These are phyloP conservation scores for Ophiodon elongatus DNA, from an alignment of 2,113 vertebrate genomes.

Conservation along the genomic window DNA sequence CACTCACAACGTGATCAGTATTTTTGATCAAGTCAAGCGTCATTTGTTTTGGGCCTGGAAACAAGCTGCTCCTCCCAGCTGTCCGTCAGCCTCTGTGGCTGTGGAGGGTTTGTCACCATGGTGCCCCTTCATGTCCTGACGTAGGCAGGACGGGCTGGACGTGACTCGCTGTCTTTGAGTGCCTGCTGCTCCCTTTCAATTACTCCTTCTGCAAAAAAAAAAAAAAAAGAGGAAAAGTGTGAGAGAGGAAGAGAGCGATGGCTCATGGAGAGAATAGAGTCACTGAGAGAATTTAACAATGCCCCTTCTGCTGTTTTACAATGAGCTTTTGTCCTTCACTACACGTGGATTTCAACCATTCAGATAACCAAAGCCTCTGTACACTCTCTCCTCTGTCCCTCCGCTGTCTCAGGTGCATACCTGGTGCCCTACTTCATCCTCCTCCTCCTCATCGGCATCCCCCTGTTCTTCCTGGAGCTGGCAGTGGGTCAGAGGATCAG, in stretches of 20 bases:
- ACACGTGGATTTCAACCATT: background rate
- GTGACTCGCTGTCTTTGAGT: conserved; percentile 56
- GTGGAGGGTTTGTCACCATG: conserved; percentile 74
- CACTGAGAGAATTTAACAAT: background rate
- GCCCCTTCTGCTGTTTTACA: conserved; percentile 6
- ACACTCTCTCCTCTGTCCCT: background rate
- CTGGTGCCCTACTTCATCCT: conserved; percentile 95
- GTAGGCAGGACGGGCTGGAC: conserved; percentile 54
- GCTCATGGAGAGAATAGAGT: conserved; percentile 22
- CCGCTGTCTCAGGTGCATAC: conserved; percentile 89
- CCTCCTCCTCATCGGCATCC: conserved; percentile 95
- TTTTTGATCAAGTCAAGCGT: conserved; percentile 44
- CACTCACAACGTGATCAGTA: conserved; percentile 17
- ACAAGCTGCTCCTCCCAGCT: conserved; percentile 24
- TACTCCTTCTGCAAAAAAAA: conserved; percentile 37
- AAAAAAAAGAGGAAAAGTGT: conserved; percentile 29
- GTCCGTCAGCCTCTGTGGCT: conserved; percentile 38
- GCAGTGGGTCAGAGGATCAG: conserved; percentile 96
- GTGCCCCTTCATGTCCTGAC: conserved; percentile 67
- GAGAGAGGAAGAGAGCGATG: background rate
- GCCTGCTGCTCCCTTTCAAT: conserved; percentile 36
- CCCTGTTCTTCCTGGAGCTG: conserved; percentile 98
- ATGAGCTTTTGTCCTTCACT: conserved; percentile 27
- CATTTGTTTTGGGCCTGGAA: conserved; percentile 42
- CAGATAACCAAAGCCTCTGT: background rate